Percentiles rank a stretch among this genome's conserved stretches.
phyloP scores from a whole-genome alignment of 2,113 vertebrate species.

The Cromileptes altivelis region DNA sequence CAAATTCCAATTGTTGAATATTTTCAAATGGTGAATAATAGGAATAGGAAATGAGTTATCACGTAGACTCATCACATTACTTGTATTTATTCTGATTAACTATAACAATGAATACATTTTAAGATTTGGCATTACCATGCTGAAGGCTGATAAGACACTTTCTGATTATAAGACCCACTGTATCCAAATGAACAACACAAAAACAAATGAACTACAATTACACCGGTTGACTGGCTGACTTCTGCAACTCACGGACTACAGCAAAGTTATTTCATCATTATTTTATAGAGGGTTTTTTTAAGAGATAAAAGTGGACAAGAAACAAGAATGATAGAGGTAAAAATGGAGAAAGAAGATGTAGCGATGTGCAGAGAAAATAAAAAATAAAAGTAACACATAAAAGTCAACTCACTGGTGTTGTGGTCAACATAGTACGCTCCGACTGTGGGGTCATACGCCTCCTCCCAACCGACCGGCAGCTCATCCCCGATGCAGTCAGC shows the following conservation, averaged over 20 bases:
- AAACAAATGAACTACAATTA: not conserved
- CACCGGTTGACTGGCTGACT: too few relatives aligned
- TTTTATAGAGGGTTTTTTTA: not conserved
- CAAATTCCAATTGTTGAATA: not conserved
- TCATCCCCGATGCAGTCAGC: slow-evolving; percentile 99
- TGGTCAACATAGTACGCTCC: slow-evolving; percentile 99
- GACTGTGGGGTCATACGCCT: slow-evolving; percentile 92
- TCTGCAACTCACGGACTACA: not conserved
- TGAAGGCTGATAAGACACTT: not conserved
- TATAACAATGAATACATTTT: not conserved
- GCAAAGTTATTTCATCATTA: not conserved
- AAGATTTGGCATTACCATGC: not conserved
- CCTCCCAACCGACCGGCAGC: slow-evolving; percentile 97
- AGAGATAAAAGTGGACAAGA: not conserved
- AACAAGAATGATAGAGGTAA: not conserved
- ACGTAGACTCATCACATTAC: not conserved
- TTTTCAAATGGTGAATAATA: not conserved
- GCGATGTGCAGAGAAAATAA: slow-evolving; percentile 17
- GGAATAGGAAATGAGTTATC: not conserved
- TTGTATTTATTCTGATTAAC: not conserved
- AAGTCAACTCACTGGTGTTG: slow-evolving; percentile 91
- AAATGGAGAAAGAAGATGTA: not conserved
- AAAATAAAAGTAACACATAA: not conserved
- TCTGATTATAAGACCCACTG: not conserved
- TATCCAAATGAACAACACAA: not conserved